A percentile compares a stretch with the other conserved stretches of the same genome.
phyloP scores from a whole-genome alignment of 1,140 invertebrate genomes.

The Frieseomelitta varia region DNA sequence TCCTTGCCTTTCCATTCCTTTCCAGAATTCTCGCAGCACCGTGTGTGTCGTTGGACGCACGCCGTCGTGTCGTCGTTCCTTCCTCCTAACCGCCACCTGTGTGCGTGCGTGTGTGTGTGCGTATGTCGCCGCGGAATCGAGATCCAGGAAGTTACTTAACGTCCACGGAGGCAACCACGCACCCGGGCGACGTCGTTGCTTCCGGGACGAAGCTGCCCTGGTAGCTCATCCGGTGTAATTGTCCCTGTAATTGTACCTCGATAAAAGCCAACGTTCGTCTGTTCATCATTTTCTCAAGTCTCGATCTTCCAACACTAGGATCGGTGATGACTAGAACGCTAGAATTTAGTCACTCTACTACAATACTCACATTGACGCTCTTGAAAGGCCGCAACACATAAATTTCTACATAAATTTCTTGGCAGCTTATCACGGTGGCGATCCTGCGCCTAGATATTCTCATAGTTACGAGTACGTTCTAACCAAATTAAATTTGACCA shows the following conservation, averaged over 20 bases:
- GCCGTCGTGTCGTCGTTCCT: too few species aligned
- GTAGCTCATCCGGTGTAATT: background rate
- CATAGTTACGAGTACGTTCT: too few species aligned
- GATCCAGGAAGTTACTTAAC: constrained; percentile 29
- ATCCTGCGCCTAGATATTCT: too few species aligned
- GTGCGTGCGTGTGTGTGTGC: background rate
- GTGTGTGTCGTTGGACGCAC: constrained; percentile 9
- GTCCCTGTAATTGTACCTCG: background rate
- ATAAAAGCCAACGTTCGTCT: background rate
- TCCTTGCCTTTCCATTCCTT: constrained; percentile 56
- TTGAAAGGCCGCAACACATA: too few species aligned
- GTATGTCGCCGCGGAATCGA: constrained; percentile 22
- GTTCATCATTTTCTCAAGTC: background rate
- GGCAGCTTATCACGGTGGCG: too few species aligned
- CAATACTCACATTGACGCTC: too few species aligned
- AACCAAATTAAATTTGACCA: too few species aligned
- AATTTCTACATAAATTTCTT: too few species aligned
- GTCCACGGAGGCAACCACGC: too few species aligned
- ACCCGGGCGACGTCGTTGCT: background rate
- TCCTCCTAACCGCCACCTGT: too few species aligned
- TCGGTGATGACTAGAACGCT: too few species aligned
- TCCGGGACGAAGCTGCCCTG: background rate
- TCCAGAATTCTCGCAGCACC: constrained; percentile 23
- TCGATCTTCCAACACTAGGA: background rate
- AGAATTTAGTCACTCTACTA: too few species aligned